A percentile compares a stretch with the other conserved stretches of the same genome.
phyloP scores from a whole-genome alignment of 2,113 vertebrate genomes.

The Orientallactaga bullata region DNA sequence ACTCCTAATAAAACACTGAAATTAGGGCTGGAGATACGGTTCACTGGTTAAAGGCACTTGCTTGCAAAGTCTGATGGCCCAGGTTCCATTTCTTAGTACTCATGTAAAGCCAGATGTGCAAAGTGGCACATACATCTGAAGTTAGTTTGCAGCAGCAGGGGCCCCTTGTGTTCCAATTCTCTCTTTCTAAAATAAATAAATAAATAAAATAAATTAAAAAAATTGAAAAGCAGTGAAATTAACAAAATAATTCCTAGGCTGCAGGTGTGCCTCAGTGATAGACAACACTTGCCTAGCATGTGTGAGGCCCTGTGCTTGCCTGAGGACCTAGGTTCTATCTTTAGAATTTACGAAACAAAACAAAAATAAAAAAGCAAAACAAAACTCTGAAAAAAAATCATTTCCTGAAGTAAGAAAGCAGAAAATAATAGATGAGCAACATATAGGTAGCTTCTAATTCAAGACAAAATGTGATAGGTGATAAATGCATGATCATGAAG shows the following conservation, averaged over 20 bases:
- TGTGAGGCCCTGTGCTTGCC: too few species aligned
- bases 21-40: background rate
- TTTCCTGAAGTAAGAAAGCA: conserved; percentile 15
- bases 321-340: too few species aligned
- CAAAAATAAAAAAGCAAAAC: background rate
- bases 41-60: background rate
- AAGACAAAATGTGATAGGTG: conserved; percentile 52
- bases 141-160: too few species aligned
- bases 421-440: conserved; percentile 26
- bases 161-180: too few species aligned
- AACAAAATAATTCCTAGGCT: too few species aligned
- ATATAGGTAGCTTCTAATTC: background rate
- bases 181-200: too few species aligned
- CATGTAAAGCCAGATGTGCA: too few species aligned
- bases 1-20: conserved; percentile 1
- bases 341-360: background rate
- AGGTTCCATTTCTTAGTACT: background rate
- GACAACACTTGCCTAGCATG: too few species aligned
- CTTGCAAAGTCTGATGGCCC: background rate
- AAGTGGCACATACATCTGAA: too few species aligned
- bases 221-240: too few species aligned
- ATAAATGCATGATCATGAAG: background rate
- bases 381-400: background rate
- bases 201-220: too few species aligned
- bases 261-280: too few species aligned